Percentiles rank a stretch among this genome's conserved stretches.
phyloP scores from a whole-genome alignment of 1,140 invertebrate genomes.

The Hyposmocoma kahamanoa region DNA sequence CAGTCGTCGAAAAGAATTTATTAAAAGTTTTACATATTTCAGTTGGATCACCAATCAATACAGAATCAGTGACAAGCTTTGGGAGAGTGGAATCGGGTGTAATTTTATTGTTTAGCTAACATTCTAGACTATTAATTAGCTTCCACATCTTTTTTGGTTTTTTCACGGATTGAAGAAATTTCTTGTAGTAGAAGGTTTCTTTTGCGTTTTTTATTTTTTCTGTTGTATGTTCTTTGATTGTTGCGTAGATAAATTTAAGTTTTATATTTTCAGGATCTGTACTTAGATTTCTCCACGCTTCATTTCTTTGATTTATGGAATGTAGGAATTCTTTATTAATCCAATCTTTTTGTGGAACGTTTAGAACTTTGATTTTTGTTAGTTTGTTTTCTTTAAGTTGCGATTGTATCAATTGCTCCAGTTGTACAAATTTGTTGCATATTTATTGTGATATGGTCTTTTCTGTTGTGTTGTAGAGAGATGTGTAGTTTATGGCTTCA shows the following conservation, averaged over 20 bases:
- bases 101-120: background rate
- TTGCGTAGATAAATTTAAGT: no score
- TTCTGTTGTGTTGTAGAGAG: background rate
- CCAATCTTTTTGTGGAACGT: constrained; percentile 6
- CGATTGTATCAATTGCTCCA: background rate
- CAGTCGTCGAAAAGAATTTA: background rate
- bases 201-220: background rate
- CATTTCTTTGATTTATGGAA: constrained; percentile 2
- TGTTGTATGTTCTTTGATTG: background rate
- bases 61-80: background rate
- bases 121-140: background rate
- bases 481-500: constrained; percentile 7
- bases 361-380: constrained; percentile 5
- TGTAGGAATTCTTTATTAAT: background rate
- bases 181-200: background rate
- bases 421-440: background rate
- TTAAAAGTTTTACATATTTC: background rate
- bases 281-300: background rate
- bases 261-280: background rate
- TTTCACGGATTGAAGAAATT: background rate
- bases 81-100: background rate
- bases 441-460: background rate
- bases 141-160: constrained; percentile 4
- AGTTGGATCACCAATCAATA: background rate
- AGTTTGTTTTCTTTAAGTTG: background rate